These are phyloP conservation scores for Limnephilus auricula DNA, from an alignment of 2,888 invertebrate species.

Conservation along the genomic window DNA sequence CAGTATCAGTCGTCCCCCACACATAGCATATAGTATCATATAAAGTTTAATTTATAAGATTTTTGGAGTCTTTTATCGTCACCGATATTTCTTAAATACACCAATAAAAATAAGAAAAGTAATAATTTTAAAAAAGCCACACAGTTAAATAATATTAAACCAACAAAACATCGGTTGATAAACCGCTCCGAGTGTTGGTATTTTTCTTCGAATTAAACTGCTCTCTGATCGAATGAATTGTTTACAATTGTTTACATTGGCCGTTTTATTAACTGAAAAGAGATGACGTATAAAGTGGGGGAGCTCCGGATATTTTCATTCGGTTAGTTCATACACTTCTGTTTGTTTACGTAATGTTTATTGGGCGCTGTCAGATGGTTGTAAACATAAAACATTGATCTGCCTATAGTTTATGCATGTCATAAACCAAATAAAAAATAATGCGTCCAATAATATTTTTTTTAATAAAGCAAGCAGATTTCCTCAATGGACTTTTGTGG, in stretches of 20 bases:
- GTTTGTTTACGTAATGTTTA: constrained; percentile 20
- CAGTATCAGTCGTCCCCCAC: not conserved
- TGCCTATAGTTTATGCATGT: no score
- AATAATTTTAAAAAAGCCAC: not conserved
- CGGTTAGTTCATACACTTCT: not conserved
- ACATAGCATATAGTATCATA: not conserved
- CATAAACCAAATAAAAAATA: no score
- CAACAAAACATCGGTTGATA: not conserved
- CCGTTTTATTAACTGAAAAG: constrained; percentile 36
- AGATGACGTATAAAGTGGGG: constrained; percentile 30
- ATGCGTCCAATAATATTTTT: no score
- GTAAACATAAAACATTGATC: constrained; percentile 9
- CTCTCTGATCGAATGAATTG: constrained; percentile 23
- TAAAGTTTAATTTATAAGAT: not conserved
- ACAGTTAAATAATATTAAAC: not conserved
- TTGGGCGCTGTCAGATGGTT: constrained; percentile 27
- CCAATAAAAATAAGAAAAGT: not conserved
- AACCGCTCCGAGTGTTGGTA: not conserved
- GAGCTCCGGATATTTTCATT: constrained; percentile 12
- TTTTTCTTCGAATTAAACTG: constrained; percentile 7
- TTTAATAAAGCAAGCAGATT: no score
- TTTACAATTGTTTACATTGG: constrained; percentile 23
- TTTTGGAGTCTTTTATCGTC: not conserved
- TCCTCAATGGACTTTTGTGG: not conserved
- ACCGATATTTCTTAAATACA: not conserved